Percentiles rank a stretch among this genome's conserved stretches.
phyloP scores from a whole-genome alignment of 2,113 vertebrate species.

The Steatornis caripensis region DNA sequence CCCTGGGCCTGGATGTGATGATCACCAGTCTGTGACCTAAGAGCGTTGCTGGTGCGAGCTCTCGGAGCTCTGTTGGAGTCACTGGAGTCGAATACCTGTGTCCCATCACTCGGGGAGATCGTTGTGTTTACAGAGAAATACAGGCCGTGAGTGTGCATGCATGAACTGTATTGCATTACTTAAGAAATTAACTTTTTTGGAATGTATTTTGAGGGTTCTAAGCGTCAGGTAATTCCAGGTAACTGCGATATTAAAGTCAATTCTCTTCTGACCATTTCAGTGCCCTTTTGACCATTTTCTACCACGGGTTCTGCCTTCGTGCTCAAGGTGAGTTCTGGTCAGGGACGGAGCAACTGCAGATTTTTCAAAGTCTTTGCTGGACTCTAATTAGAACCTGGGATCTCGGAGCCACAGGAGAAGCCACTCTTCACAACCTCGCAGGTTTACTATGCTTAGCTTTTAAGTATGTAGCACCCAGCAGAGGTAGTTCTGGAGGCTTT shows the following conservation, averaged over 20 bases:
- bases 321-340: not conserved
- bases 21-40: not conserved
- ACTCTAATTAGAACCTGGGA: not conserved
- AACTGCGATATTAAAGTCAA: not conserved
- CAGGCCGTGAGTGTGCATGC: not conserved
- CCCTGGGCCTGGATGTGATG: not conserved
- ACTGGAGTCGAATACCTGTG: not conserved
- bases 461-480: not conserved
- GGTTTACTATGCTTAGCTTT: not conserved
- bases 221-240: not conserved
- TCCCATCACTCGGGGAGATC: not conserved
- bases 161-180: not conserved
- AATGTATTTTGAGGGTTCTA: not conserved
- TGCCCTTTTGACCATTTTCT: not conserved
- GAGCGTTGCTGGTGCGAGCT: not conserved
- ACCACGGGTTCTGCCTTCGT: not conserved
- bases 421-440: not conserved
- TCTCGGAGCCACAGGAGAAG: not conserved
- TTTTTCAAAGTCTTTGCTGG: not conserved
- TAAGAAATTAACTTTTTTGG: not conserved
- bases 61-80: not conserved
- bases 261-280: not conserved
- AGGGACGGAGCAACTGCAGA: not conserved
- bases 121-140: not conserved
- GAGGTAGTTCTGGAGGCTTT: not conserved